Base-by-base conservation (phyloP, 2,888 invertebrate genomes). In the Allolobophora icterica region DNA sequence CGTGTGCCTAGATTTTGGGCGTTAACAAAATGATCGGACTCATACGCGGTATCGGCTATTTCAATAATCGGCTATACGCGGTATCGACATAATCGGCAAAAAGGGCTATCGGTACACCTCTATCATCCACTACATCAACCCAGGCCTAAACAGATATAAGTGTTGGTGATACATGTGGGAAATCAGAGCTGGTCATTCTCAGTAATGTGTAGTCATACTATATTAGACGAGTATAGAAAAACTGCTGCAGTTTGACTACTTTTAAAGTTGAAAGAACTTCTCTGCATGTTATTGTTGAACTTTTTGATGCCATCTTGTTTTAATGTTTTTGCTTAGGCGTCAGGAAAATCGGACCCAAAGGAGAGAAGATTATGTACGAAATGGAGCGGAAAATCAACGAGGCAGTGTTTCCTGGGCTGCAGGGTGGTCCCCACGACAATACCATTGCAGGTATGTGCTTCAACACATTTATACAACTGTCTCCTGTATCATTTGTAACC, bases 391-490 rank as follows among this genome's bases (percentile, higher is more conserved):
- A 97, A 95, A 98, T 99, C 94, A 98, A 99, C 95, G 96, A 97
- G 94, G 97, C 98, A 4, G 98, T 98, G 92, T 98, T 98, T 95
- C 98, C 98, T 0, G 98, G 98, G 0, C 96, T 99, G 89, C 99
- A 99, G 96, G 99, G 99, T 87, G 99, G 99, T 0, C 99, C 99
- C 0, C 99, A 99, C 95, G 98, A 99, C 94, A 97, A 99, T 95
- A 97, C 98, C n/a, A 99, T 99, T 93, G 98, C 98, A 13, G 99
- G 97, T 92, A 97, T n/a, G 91, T 24, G 52, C 52, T 52, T 52
- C 19, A 52, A 17, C 17, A 58, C 24, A 58, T 90, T 30, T n/a
- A n/a, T 34, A 24, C 21, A 35, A n/a, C 30, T 34, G 30, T 38
- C 11, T 87, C 13, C 42, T 15, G n/a, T 24, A 24, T 90, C 34